These are phyloP conservation scores for Tiliacea citrago DNA, from an alignment of 2,888 invertebrate genomes.

Conservation along the genomic window DNA sequence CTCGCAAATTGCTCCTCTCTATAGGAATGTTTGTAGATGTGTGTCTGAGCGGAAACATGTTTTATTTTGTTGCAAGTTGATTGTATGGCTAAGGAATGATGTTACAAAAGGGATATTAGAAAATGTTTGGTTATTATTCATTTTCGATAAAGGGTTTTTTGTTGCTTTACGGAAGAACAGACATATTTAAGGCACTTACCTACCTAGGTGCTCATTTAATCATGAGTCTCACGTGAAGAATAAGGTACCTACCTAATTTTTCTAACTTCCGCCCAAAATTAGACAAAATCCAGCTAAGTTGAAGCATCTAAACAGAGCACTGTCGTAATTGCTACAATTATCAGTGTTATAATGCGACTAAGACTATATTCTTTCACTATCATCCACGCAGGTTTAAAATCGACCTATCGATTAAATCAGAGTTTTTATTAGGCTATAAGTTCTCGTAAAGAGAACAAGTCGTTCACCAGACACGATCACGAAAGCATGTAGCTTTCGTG, in stretches of 20 bases:
- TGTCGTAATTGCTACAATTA: not conserved
- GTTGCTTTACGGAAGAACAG: not conserved
- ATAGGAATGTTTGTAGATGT: conserved; percentile 23
- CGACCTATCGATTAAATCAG: not conserved
- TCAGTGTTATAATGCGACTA: no score
- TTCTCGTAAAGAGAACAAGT: not conserved
- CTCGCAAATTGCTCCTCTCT: conserved; percentile 37
- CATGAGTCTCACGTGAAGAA: no score
- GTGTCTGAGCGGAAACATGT: conserved; percentile 24
- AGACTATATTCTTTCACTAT: not conserved
- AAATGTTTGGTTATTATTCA: not conserved
- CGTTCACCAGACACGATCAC: not conserved
- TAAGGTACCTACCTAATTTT: no score
- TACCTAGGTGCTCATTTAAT: not conserved
- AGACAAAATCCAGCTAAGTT: not conserved
- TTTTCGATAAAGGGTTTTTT: not conserved
- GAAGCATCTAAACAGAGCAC: no score
- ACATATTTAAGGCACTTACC: not conserved
- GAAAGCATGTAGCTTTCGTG: no score
- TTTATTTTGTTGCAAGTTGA: conserved; percentile 13
- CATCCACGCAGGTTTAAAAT: not conserved
- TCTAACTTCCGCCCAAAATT: no score
- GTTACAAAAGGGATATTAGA: not conserved
- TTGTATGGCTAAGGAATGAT: conserved; percentile 23
- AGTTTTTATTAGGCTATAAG: not conserved